A percentile compares a stretch with the other conserved stretches of the same genome.
Conservation (phyloP, 2,797 vertebrate genomes). For the Okamejei kenojei region DNA sequence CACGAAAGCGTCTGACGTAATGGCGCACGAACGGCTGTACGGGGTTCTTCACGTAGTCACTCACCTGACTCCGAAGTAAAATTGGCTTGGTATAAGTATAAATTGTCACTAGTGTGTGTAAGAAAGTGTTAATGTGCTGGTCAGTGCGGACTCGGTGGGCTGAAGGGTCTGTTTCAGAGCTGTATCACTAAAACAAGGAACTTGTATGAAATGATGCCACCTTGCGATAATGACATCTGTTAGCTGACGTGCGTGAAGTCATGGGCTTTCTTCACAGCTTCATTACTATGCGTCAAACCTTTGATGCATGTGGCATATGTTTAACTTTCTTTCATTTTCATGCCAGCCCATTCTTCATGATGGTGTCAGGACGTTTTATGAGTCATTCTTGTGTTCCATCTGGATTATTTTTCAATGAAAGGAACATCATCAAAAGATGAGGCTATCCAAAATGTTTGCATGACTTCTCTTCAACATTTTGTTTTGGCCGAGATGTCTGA, state of each 20-base stretch:
- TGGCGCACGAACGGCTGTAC: too few species aligned
- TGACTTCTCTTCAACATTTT: not conserved
- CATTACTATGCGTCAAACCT: constrained; percentile 28
- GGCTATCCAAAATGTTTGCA: not conserved
- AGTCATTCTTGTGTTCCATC: constrained; percentile 16
- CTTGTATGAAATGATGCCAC: not conserved
- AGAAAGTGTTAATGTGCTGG: too few species aligned
- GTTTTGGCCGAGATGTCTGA: not conserved
- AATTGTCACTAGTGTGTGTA: too few species aligned
- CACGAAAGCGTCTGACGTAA: too few species aligned
- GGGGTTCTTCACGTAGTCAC: too few species aligned
- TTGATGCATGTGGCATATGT: constrained; percentile 33
- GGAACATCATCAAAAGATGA: constrained; percentile 25
- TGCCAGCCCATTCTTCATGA: constrained; percentile 10
- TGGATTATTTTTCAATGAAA: not conserved
- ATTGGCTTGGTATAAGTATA: too few species aligned
- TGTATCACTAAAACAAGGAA: not conserved
- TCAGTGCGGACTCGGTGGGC: too few species aligned
- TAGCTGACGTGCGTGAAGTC: constrained; percentile 10
- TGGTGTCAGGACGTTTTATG: constrained; percentile 22
- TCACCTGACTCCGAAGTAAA: too few species aligned
- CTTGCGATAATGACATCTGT: not conserved
- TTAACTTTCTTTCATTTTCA: constrained; percentile 19
- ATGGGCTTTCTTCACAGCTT: constrained; percentile 18
- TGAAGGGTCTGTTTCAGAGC: too few species aligned